These are phyloP conservation scores for Drosophila acutilabella DNA, from an alignment of 2,888 invertebrate species.

Conservation along the genomic window DNA sequence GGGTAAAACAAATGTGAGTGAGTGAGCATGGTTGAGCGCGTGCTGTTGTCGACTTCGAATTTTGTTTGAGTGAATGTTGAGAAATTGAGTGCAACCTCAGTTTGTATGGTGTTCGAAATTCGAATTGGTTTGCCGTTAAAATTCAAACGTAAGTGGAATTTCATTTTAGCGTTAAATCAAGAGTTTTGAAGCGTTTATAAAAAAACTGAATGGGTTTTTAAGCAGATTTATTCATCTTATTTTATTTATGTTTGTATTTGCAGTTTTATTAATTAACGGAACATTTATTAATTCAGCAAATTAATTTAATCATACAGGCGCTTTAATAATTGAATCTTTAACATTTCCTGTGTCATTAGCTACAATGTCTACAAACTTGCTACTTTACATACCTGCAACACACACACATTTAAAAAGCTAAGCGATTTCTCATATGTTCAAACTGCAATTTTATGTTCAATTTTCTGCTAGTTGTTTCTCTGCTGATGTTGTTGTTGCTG, in stretches of 20 bases:
- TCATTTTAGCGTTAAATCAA: background rate
- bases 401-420: slow-evolving; percentile 31
- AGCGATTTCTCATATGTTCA: slow-evolving; percentile 65
- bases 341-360: slow-evolving; percentile 28
- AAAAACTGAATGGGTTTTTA: background rate
- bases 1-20: background rate
- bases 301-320: slow-evolving; percentile 6
- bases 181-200: no score
- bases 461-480: slow-evolving; percentile 20
- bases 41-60: background rate
- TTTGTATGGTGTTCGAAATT: slow-evolving; percentile 3
- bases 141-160: background rate
- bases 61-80: background rate
- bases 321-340: background rate
- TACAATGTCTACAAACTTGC: background rate
- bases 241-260: no score
- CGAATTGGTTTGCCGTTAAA: slow-evolving; percentile 4
- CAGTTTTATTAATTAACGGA: background rate
- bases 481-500: slow-evolving; percentile 2
- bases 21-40: slow-evolving; percentile 15
- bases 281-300: background rate
- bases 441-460: slow-evolving; percentile 57
- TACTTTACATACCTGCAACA: slow-evolving; percentile 42
- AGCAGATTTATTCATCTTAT: no score
- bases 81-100: background rate